A percentile compares a stretch with the other conserved stretches of the same genome.
Evolutionary conservation across 2,113 vertebrate genomes (phyloP).

Genomic region (Etheostoma spectabile): DNA sequence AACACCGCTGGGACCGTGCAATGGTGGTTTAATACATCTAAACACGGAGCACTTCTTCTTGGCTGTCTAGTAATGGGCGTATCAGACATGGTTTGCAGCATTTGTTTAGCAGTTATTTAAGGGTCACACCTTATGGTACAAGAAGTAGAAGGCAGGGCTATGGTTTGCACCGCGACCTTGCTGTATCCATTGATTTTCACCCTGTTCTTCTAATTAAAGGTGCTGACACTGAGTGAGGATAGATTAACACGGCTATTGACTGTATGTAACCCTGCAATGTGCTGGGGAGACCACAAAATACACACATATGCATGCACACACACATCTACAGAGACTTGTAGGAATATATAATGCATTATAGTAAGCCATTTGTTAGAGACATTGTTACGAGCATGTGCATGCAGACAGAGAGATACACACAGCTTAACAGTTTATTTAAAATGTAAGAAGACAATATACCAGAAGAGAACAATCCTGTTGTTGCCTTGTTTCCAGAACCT

Average conservation of each 20-base stretch:
- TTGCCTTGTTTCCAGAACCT: slow-evolving; percentile 96
- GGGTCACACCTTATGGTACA: slow-evolving; percentile 60
- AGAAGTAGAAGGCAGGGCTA: slow-evolving; percentile 44
- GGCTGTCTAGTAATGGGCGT: slow-evolving; percentile 29
- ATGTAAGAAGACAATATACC: slow-evolving; percentile 81
- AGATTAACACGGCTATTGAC: slow-evolving; percentile 81
- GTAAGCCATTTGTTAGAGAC: not conserved
- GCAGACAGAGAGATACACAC: not conserved
- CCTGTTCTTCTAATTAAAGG: slow-evolving; percentile 80
- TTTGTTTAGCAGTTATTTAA: slow-evolving; percentile 68
- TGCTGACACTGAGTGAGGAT: slow-evolving; percentile 74
- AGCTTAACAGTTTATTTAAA: not conserved
- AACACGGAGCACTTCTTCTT: slow-evolving; percentile 19
- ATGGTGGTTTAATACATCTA: slow-evolving; percentile 19
- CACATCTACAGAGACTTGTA: slow-evolving; percentile 1
- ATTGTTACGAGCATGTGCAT: not conserved
- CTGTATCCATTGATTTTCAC: slow-evolving; percentile 75
- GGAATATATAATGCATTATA: slow-evolving; percentile 1
- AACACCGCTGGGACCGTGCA: slow-evolving; percentile 15
- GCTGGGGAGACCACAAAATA: slow-evolving; percentile 13
- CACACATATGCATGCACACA: slow-evolving; percentile 4
- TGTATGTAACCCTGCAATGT: slow-evolving; percentile 43
- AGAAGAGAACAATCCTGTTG: slow-evolving; percentile 95
- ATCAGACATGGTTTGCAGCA: slow-evolving; percentile 52
- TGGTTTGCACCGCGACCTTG: slow-evolving; percentile 65